These are phyloP conservation scores for Zelleria hepariella DNA, from an alignment of 2,888 invertebrate species.

Conservation along the genomic window DNA sequence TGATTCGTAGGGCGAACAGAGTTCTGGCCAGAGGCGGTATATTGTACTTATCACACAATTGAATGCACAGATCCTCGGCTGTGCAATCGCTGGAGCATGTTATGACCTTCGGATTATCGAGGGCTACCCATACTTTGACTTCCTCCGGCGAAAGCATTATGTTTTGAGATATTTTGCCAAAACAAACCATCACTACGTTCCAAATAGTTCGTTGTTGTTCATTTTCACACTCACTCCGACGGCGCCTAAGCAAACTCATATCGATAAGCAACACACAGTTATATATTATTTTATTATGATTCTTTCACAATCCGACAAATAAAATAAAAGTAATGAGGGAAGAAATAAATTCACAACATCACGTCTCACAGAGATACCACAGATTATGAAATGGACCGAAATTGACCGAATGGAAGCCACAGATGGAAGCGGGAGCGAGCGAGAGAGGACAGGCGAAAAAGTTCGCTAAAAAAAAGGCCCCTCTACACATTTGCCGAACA, in stretches of 20 bases:
- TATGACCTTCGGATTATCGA: conserved; percentile 49
- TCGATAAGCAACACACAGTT: neutral
- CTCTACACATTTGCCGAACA: no score
- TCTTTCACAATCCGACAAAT: neutral
- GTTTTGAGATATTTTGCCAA: conserved; percentile 16
- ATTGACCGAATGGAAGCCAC: no score
- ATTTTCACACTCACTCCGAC: neutral
- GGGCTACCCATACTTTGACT: conserved; percentile 55
- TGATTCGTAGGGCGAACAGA: conserved; percentile 81
- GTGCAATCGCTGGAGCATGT: conserved; percentile 55
- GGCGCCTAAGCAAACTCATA: neutral
- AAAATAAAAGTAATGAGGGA: neutral
- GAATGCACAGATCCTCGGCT: conserved; percentile 80
- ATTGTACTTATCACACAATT: conserved; percentile 78
- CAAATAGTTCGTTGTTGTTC: neutral
- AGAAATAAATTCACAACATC: neutral
- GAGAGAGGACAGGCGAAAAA: no score
- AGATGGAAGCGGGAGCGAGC: no score
- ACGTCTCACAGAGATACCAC: no score
- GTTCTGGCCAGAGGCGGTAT: conserved; percentile 84
- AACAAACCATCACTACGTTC: conserved; percentile 17
- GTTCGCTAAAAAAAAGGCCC: no score
- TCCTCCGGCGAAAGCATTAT: conserved; percentile 22
- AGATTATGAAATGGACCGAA: no score
- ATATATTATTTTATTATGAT: neutral